Conservation (phyloP, 1,140 invertebrate genomes). For the Ridgeia piscesae region DNA sequence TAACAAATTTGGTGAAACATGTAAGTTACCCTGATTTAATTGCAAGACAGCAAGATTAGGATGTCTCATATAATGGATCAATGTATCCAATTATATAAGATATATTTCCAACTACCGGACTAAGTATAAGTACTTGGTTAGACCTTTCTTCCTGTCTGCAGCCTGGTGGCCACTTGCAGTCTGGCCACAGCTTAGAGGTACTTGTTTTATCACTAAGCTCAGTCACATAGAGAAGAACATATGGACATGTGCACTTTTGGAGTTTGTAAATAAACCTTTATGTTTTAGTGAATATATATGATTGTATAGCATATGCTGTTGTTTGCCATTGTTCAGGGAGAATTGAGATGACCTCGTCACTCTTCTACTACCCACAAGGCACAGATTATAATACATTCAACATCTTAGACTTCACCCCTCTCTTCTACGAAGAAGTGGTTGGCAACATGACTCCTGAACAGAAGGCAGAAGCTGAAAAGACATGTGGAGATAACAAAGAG, state of each 20-base stretch:
- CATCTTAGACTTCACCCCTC: background rate
- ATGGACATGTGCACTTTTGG: background rate
- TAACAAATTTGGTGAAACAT: background rate
- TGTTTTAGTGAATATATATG: background rate
- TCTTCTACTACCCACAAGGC: background rate
- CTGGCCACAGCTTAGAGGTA: too few species aligned
- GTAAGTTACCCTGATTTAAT: background rate
- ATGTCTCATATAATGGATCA: too few species aligned
- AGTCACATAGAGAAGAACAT: background rate
- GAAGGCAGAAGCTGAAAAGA: background rate
- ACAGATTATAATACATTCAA: background rate
- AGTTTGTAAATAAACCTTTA: background rate
- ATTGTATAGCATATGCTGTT: background rate
- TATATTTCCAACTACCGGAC: too few species aligned
- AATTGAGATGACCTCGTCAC: background rate
- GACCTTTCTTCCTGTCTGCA: too few species aligned
- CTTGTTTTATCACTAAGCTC: too few species aligned
- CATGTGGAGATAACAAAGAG: background rate
- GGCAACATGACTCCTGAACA: background rate
- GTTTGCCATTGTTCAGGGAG: background rate
- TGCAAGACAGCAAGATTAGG: too few species aligned
- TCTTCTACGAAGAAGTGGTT: background rate
- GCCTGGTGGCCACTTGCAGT: too few species aligned
- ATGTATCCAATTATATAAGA: too few species aligned
- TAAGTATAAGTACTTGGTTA: too few species aligned